Evolutionary conservation across 2,888 invertebrate genomes (phyloP), one percentile per base, ranked within the genome.

Genomic region (Neoascia interrupta): DNA sequence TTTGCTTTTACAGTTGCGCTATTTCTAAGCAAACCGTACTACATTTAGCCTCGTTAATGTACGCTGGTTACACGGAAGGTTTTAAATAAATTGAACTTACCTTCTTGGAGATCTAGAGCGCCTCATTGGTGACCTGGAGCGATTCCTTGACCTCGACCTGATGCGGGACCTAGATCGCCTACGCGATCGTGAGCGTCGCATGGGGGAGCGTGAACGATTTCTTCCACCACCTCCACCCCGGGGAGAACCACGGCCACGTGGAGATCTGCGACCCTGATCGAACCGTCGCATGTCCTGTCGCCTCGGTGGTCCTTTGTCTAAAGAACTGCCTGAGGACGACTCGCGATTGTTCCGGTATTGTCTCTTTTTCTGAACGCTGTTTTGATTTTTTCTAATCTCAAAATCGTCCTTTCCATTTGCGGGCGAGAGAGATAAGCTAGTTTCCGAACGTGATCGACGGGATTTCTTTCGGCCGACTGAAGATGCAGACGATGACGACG

Each of bases 281-380:
- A 81, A 81, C 5, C 82, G 54, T 26, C 86, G 82, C 10, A 84
- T 82, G 31, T 81, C 81, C 36, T 68, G 80, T 21, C 83, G 63
- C 39, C 81, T 56, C 18, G 79, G 80, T 4, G 81, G 74, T 15
- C 81, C 84, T 49, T 85, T 85, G 56, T 87, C 88, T n/a, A 87
- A 82, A 1, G 88, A 88, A 58, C 87, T 87, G 83, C 92, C 93
- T 19, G 91, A 92, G 1, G 93, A 94, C 2, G 94, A 95, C 85
- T 95, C 95, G 70, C 95, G 93, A 85, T 96, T 96, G 61, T 95
- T 95, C 10, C 96, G 92, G 86, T 97, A 97, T 82, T 96, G 96
- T 6, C 97, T 92, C 85, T 96, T 96, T 86, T 95, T 95, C 86
- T 96, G 96, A 8, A 94, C 92, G 88, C 96, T 91, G 88, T 95